Percentiles rank a stretch among this genome's conserved stretches.
These are phyloP conservation scores for Achroia grisella DNA, from an alignment of 1,140 invertebrate species.

Conservation along the genomic window DNA sequence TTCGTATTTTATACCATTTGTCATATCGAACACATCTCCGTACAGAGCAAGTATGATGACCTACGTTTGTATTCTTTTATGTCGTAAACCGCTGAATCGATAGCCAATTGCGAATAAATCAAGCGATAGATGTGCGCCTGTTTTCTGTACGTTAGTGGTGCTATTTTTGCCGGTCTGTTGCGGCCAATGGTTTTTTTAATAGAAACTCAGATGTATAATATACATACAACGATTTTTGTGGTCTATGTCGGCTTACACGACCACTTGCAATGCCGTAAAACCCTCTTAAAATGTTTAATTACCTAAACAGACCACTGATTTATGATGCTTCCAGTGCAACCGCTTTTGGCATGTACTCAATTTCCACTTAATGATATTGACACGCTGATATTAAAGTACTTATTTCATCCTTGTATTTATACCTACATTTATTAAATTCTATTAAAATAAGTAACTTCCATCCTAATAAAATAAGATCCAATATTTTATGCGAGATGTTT, in stretches of 20 bases:
- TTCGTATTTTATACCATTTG: conserved; percentile 15
- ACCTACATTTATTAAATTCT: too few species aligned
- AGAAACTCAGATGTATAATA: conserved; percentile 13
- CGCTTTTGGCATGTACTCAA: too few species aligned
- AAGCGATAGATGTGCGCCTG: conserved; percentile 54
- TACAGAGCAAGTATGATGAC: conserved; percentile 15
- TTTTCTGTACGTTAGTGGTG: conserved; percentile 59
- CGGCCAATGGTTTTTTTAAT: conserved; percentile 41
- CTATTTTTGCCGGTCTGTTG: conserved; percentile 51
- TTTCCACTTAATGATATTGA: too few species aligned
- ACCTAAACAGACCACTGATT: not conserved
- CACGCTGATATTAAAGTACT: too few species aligned
- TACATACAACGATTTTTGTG: conserved; percentile 14
- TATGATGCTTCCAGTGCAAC: too few species aligned
- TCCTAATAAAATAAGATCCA: too few species aligned
- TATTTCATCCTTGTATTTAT: too few species aligned
- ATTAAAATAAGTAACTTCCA: too few species aligned
- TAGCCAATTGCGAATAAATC: conserved; percentile 63
- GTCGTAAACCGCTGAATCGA: conserved; percentile 51
- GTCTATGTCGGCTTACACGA: conserved; percentile 25
- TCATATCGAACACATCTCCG: conserved; percentile 13
- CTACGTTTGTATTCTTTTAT: conserved; percentile 7
- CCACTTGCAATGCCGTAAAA: conserved; percentile 12
- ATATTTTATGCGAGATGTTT: too few species aligned
- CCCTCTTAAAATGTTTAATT: not conserved